Conservation (phyloP, 2,113 vertebrate species). For the Anoplopoma fimbria region DNA sequence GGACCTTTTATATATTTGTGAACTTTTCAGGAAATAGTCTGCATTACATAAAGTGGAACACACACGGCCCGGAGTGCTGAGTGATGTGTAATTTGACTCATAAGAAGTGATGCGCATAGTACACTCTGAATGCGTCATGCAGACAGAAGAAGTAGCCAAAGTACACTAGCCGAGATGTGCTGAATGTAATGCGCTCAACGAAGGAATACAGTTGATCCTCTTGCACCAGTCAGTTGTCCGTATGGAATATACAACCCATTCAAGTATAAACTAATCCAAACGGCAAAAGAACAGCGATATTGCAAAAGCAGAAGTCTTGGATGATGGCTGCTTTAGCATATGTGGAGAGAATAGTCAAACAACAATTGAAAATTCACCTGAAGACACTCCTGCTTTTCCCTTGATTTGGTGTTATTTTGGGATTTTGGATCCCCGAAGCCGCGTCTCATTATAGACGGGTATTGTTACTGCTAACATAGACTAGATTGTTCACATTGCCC, state of each 20-base stretch:
- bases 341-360: too few relatives aligned
- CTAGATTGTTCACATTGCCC: too few relatives aligned
- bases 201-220: not conserved
- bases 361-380: not conserved
- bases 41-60: not conserved
- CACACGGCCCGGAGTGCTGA: not conserved
- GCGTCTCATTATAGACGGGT: too few relatives aligned
- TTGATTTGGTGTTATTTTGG: not conserved
- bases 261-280: not conserved
- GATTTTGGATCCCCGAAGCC: too few relatives aligned
- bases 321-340: not conserved
- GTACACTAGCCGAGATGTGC: not conserved
- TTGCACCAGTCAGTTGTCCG: not conserved
- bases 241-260: not conserved
- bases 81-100: not conserved
- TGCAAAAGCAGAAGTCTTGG: too few relatives aligned
- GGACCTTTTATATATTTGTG: not conserved
- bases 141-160: not conserved
- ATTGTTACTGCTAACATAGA: too few relatives aligned
- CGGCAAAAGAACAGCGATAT: not conserved
- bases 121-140: not conserved
- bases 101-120: not conserved
- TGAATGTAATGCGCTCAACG: not conserved
- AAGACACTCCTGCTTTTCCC: not conserved
- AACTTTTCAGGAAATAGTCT: not conserved